Evolutionary conservation across 2,888 invertebrate species (phyloP), one percentile per base, ranked within the genome.

Genomic region (Brenthis daphne): DNA sequence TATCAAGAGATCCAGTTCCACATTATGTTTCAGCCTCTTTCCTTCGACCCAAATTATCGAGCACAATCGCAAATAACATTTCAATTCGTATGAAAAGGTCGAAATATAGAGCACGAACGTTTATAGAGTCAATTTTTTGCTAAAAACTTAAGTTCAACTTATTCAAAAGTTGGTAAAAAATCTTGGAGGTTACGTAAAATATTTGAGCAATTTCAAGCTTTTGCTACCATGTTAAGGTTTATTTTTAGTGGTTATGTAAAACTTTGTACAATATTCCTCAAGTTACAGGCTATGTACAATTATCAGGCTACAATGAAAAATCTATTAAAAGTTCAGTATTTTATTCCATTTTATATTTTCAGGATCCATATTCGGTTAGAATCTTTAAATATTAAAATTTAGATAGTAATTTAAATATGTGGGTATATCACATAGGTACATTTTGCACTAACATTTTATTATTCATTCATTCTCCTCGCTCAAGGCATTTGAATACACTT

Each of bases 321-420:
- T 60, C 29, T 60, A 50, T 60, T 50, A 60, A 29, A 60, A 60
- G n/a, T 50, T 60, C 20, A 12, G 11, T 29, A 48, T 58, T 58
- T 24, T 56, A 33, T 58, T 58, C 48, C 24, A 14, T 58, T 48
- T 60, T 16, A 12, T 29, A 60, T 48, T 29, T 50, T 6, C 12
- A n/a, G 3, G 48, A 48, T 16, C 47, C 14, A 60, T 48, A 60
- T 60, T 60, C 0, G n/a, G 24, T 12, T 3, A 11, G 11, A 60
- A 50, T 29, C 60, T 29, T n/a, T n/a, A 29, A 29, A 29, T 16
- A 3, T 16, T 57, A 57, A 37, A 8, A 37, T 37, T 37, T 37
- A 8, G 37, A 37, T 6, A 37, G 37, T 37, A 8, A 8, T 37
- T 6, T 37, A 37, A 37, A 37, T 37, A 37, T 37, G 6, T 57